A percentile compares a stretch with the other conserved stretches of the same genome.
Evolutionary conservation across 1,140 invertebrate genomes (phyloP).

Genomic region (Drosophila kepulauana): DNA sequence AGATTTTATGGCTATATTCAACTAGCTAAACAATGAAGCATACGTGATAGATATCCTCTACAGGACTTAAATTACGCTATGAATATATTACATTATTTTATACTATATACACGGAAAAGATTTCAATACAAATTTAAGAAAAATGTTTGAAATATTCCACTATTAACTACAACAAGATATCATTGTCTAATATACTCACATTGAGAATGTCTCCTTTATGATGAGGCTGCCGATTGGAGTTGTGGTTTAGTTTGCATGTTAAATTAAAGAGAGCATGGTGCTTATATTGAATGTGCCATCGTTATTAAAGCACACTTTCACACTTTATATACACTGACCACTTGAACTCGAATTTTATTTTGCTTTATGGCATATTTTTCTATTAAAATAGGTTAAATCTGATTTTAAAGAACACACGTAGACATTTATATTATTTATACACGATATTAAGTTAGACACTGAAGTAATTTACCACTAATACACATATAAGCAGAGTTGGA

Average conservation of each 20-base stretch:
- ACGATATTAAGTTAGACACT: constrained; percentile 53
- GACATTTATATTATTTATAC: constrained; percentile 28
- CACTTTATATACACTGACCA: constrained; percentile 6
- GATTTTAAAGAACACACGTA: constrained; percentile 21
- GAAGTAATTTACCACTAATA: constrained; percentile 24
- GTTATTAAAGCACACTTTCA: constrained; percentile 1
- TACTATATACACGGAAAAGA: not conserved
- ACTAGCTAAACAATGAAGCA: constrained; percentile 61
- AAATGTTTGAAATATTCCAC: not conserved
- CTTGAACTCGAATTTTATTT: constrained; percentile 3
- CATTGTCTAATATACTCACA: constrained; percentile 51
- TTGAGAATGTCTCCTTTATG: constrained; percentile 34
- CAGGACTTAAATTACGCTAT: constrained; percentile 1
- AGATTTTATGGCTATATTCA: constrained; percentile 8
- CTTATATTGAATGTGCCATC: constrained; percentile 19
- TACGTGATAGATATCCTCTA: constrained; percentile 45
- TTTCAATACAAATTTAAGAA: not conserved
- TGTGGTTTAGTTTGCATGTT: constrained; percentile 45
- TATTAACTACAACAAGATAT: not conserved
- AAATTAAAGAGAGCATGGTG: constrained; percentile 5
- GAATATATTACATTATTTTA: constrained; percentile 9
- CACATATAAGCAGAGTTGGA: constrained; percentile 10
- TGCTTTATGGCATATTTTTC: constrained; percentile 15
- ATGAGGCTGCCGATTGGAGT: constrained; percentile 3
- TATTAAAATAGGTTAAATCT: constrained; percentile 23